Evolutionary conservation across 2,113 vertebrate species (phyloP), one percentile per base, ranked within the genome.

Genomic region (Pseudorectes ferrugineus): DNA sequence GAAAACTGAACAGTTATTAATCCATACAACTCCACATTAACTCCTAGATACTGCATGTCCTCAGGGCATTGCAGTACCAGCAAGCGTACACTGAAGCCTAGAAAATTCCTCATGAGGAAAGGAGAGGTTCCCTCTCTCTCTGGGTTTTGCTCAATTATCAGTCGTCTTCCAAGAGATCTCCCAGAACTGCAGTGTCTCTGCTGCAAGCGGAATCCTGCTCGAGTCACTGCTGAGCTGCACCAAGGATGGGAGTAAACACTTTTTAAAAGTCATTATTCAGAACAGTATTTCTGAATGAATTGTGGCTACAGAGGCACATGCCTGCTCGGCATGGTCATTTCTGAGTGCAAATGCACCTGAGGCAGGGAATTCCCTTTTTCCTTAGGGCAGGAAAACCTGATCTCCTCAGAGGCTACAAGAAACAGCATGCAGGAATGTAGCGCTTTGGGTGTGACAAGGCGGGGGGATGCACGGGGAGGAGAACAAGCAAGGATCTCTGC

Each of bases 21-120:
- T 92, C 72, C 89, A 87, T 89, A 76, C 90, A 95, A 67, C 76
- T 45, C 21, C 42, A 91, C 61, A 82, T 89, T 93, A 90, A 89
- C 79, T 88, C 89, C 68, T 71, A 52, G 74, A 67, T 55, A 71
- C 72, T 7, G 22, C 25, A 22, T 48, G 57, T 91, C 93, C 74
- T 88, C 72, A 61, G 80, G 88, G 95, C 75, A 95, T 13, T 88
- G 67, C 63, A 88, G 55, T 40, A 79, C 77, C 46, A 84, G 62
- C 71, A 95, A 83, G 48, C 1, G 0, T 75, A 54, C 1, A 21
- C 21, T 35, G 71, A 93, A 95, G 67, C 79, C 77, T 77, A 91
- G 84, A 77, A 89, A 91, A 26, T 87, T 94, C 71, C 83, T 94
- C 74, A 89, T 38, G 80, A 82, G 63, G 42, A 74, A 88, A 74